Percentiles rank a stretch among this genome's conserved stretches.
Conservation (phyloP, 2,888 invertebrate genomes). For the Drosophila meridionalis region DNA sequence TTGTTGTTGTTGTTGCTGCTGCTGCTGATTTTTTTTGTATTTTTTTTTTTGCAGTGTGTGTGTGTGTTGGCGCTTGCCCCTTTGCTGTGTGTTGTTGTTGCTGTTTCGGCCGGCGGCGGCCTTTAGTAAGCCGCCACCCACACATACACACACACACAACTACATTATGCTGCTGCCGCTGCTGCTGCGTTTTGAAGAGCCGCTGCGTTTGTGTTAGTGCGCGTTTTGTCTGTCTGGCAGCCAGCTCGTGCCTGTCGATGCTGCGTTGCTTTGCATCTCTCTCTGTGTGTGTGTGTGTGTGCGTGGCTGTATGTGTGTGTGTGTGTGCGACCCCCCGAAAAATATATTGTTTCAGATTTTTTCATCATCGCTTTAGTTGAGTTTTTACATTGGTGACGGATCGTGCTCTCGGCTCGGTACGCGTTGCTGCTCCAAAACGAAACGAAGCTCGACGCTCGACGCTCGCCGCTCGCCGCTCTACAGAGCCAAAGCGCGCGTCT, state of each 20-base stretch:
- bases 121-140: conserved; percentile 74
- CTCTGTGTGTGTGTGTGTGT: conserved; percentile 41
- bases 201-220: conserved; percentile 68
- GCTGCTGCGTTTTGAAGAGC: conserved; percentile 75
- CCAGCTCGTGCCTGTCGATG: conserved; percentile 72
- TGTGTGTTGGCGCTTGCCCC: conserved; percentile 49
- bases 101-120: conserved; percentile 77
- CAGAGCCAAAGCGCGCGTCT: conserved; percentile 63
- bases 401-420: conserved; percentile 84
- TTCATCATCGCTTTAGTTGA: conserved; percentile 86
- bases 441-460: conserved; percentile 46
- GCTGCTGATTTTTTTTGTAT: conserved; percentile 2
- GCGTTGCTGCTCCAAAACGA: conserved; percentile 57
- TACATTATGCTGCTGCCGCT: conserved; percentile 45
- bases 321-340: conserved; percentile 81
- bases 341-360: conserved; percentile 86
- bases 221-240: conserved; percentile 77
- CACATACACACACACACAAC: conserved; percentile 38
- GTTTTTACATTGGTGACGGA: conserved; percentile 86
- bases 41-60: conserved; percentile 57
- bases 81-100: conserved; percentile 49
- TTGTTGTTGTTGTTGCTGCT: conserved; percentile 53
- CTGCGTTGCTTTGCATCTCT: conserved; percentile 68
- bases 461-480: conserved; percentile 44
- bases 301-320: conserved; percentile 58